These are phyloP conservation scores for Allacma fusca DNA, from an alignment of 2,888 invertebrate genomes.

Conservation along the genomic window DNA sequence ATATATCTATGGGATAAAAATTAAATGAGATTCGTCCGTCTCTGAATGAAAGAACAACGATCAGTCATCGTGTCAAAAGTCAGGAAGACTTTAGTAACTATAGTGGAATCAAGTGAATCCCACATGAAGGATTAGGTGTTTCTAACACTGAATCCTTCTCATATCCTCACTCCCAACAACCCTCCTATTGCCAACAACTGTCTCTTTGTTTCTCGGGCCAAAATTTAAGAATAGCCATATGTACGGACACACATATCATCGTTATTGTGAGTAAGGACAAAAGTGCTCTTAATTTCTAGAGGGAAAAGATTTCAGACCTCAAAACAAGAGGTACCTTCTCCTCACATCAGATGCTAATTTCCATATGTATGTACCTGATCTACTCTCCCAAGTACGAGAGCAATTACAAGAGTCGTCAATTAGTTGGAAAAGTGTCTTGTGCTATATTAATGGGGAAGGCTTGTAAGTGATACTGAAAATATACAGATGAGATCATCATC, in stretches of 20 bases:
- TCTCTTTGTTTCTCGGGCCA: conserved; percentile 27
- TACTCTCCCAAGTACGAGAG: not conserved
- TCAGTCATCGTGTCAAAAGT: conserved; percentile 41
- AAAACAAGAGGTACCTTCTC: not conserved
- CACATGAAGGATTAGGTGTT: conserved; percentile 35
- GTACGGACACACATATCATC: too few species aligned
- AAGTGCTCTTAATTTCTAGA: not conserved
- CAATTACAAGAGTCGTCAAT: conserved; percentile 27
- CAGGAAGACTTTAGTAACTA: not conserved
- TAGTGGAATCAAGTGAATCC: conserved; percentile 1
- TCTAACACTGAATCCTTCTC: conserved; percentile 15
- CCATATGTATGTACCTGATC: too few species aligned
- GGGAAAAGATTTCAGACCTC: too few species aligned
- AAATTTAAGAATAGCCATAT: conserved; percentile 16
- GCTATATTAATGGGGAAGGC: too few species aligned
- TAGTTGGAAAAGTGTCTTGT: not conserved
- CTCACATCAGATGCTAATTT: not conserved
- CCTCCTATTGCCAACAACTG: conserved; percentile 17
- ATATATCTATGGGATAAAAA: not conserved
- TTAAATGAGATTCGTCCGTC: conserved; percentile 29
- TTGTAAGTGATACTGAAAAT: too few species aligned
- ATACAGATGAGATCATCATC: too few species aligned
- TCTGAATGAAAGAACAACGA: conserved; percentile 18
- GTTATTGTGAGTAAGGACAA: too few species aligned
- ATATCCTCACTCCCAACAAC: not conserved